phyloP scores from a whole-genome alignment of 2,888 invertebrate species.

The Caenorhabditis panamensis region DNA sequence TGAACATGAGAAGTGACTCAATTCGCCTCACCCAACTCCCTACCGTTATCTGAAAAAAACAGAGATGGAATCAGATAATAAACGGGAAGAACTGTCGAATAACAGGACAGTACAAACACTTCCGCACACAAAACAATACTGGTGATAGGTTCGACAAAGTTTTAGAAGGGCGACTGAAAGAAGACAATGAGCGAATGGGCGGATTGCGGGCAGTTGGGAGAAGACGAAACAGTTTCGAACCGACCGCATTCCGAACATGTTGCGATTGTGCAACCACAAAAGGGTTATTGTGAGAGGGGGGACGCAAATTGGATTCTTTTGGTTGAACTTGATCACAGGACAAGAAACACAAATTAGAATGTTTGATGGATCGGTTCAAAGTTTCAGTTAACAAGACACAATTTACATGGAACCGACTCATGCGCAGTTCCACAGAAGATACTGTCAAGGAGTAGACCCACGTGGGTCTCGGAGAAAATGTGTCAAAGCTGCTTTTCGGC shows the following conservation, averaged over 20 bases:
- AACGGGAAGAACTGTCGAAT: neutral
- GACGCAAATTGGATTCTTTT: too few species aligned
- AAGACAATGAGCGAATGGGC: neutral
- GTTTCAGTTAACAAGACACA: too few species aligned
- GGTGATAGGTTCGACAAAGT: neutral
- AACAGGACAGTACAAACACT: neutral
- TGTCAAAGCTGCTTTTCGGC: conserved; percentile 38
- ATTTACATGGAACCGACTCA: too few species aligned
- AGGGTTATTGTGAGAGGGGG: neutral
- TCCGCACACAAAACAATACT: neutral
- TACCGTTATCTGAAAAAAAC: conserved; percentile 1
- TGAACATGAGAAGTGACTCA: conserved; percentile 11
- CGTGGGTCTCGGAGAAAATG: conserved; percentile 9
- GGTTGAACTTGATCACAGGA: too few species aligned
- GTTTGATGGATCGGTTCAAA: too few species aligned
- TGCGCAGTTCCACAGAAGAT: neutral
- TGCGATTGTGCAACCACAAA: conserved; percentile 42
- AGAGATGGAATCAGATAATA: neutral
- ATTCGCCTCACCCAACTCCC: neutral
- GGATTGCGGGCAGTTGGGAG: neutral
- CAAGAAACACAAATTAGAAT: too few species aligned
- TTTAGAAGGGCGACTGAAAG: conserved; percentile 11
- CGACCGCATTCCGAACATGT: neutral
- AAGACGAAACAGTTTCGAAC: neutral
- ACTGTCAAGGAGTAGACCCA: neutral